Percentiles rank a stretch among this genome's conserved stretches.
Conservation (phyloP, 2,888 invertebrate genomes). For the Cynaeus angustus region DNA sequence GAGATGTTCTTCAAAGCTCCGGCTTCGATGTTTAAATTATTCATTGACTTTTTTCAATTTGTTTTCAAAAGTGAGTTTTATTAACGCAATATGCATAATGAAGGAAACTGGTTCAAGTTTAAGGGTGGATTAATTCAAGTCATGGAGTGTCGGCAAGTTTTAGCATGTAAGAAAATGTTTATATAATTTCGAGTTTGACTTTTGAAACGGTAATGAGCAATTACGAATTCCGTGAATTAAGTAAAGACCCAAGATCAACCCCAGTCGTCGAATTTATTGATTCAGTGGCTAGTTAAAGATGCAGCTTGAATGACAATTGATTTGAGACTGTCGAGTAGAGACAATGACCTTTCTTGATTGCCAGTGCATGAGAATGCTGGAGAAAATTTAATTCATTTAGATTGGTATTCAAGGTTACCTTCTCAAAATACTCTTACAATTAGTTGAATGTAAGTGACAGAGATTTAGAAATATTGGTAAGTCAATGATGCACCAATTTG, state of each 20-base stretch:
- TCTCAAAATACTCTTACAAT: slow-evolving; percentile 26
- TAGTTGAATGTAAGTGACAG: slow-evolving; percentile 19
- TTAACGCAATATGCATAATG: slow-evolving; percentile 13
- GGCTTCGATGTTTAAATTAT: slow-evolving; percentile 15
- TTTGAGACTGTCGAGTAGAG: slow-evolving; percentile 18
- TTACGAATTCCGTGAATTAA: slow-evolving; percentile 34
- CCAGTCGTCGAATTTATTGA: slow-evolving; percentile 20
- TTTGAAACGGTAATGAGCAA: slow-evolving; percentile 35
- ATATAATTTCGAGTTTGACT: slow-evolving; percentile 19
- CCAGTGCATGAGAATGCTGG: slow-evolving; percentile 16
- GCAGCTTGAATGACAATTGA: slow-evolving; percentile 37
- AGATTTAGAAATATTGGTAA: slow-evolving; percentile 39
- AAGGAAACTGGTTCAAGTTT: slow-evolving; percentile 19
- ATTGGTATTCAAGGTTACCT: slow-evolving; percentile 42
- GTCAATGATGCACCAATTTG: slow-evolving; percentile 31
- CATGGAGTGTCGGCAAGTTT: slow-evolving; percentile 15
- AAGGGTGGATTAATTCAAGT: slow-evolving; percentile 19
- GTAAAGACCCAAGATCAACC: slow-evolving; percentile 3
- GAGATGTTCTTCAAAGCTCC: slow-evolving; percentile 5
- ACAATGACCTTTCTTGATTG: slow-evolving; percentile 40
- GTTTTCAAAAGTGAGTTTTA: slow-evolving; percentile 8
- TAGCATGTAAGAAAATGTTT: slow-evolving; percentile 18
- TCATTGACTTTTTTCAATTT: slow-evolving; percentile 23
- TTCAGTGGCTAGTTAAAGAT: slow-evolving; percentile 32
- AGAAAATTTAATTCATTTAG: slow-evolving; percentile 38